A percentile compares a stretch with the other conserved stretches of the same genome.
These are phyloP conservation scores for Meiosimyza platycephala DNA, from an alignment of 2,888 invertebrate genomes.

Conservation along the genomic window DNA sequence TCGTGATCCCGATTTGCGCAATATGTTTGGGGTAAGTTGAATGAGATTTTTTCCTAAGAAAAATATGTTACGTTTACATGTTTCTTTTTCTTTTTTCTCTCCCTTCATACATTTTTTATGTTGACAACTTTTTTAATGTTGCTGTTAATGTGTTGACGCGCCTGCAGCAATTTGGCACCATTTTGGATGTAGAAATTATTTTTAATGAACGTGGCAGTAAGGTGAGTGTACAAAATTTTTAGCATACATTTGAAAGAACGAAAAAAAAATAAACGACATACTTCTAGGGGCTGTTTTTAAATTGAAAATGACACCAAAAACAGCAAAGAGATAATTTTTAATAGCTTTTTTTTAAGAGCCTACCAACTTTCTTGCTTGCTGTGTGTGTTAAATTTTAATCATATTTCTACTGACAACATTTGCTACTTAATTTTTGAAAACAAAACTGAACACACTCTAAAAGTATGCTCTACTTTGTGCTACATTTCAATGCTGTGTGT, in stretches of 20 bases:
- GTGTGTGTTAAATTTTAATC: too few relatives aligned
- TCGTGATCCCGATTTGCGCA: constrained; percentile 97
- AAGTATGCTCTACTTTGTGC: too few relatives aligned
- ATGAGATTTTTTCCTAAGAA: constrained; percentile 30
- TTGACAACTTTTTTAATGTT: constrained; percentile 47
- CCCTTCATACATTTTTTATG: constrained; percentile 34
- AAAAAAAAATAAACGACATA: not conserved
- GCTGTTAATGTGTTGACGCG: constrained; percentile 36
- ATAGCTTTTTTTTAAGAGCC: too few relatives aligned
- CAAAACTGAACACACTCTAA: too few relatives aligned
- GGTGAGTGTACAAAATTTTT: constrained; percentile 76
- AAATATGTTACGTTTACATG: constrained; percentile 3
- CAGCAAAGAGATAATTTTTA: too few relatives aligned
- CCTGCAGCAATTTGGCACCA: constrained; percentile 94
- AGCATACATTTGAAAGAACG: not conserved
- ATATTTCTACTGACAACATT: too few relatives aligned
- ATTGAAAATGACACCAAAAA: too few relatives aligned
- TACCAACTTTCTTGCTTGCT: too few relatives aligned
- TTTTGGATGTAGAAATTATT: constrained; percentile 99
- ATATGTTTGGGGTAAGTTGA: constrained; percentile 95
- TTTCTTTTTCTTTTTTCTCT: constrained; percentile 27
- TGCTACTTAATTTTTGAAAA: too few relatives aligned
- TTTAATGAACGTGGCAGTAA: constrained; percentile 99
- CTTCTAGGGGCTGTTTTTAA: too few relatives aligned
- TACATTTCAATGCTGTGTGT: too few relatives aligned